A percentile compares a stretch with the other conserved stretches of the same genome.
These are phyloP conservation scores for Steinernema khuongi DNA, from an alignment of 1,140 invertebrate species.

Conservation along the genomic window DNA sequence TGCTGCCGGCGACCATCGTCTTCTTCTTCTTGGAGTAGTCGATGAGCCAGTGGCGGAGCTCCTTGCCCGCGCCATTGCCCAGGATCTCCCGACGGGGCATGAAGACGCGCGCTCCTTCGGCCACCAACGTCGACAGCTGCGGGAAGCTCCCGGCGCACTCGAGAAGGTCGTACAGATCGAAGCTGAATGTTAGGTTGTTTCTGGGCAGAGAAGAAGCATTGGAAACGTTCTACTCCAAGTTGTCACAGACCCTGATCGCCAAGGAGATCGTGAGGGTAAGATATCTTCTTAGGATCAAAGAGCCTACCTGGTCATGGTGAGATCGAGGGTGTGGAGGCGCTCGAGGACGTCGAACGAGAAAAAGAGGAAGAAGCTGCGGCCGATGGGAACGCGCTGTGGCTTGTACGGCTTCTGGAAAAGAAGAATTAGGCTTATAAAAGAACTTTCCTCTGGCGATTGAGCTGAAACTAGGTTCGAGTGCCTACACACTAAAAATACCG, in stretches of 20 bases:
- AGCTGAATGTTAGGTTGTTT: background rate
- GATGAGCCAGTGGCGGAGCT: background rate
- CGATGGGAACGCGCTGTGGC: background rate
- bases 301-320: constrained; percentile 1
- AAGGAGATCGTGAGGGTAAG: no score
- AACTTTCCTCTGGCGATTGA: no score
- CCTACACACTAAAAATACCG: no score
- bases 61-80: background rate
- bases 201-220: background rate
- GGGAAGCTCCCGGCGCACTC: background rate
- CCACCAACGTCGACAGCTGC: background rate
- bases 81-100: background rate
- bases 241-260: no score
- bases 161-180: background rate
- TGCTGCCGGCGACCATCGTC: background rate
- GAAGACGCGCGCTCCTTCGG: background rate
- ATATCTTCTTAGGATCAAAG: no score
- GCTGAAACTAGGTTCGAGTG: no score
- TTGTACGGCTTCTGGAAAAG: background rate
- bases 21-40: background rate
- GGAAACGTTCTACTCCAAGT: no score
- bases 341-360: constrained; percentile 3
- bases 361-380: constrained; percentile 5
- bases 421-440: no score
- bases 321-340: background rate